Conservation (phyloP, 2,797 vertebrate genomes). For the Melanotaenia maccullochi region DNA sequence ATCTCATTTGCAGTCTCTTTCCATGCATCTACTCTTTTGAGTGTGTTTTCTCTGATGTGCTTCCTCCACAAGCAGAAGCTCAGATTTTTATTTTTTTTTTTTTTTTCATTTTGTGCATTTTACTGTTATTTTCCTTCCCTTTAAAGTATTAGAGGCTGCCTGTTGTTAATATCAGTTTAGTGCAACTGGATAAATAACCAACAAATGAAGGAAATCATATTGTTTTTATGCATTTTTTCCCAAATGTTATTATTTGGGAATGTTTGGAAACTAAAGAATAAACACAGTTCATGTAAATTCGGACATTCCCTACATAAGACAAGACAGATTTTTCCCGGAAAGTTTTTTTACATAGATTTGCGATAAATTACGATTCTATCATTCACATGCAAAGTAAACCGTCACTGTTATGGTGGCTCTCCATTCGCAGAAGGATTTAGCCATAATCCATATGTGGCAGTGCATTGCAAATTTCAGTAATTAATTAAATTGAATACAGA, state of each 20-base stretch:
- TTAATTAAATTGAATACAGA: slow-evolving; percentile 60
- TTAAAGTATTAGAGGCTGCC: slow-evolving; percentile 35
- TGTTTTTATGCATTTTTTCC: slow-evolving; percentile 21
- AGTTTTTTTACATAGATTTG: neutral
- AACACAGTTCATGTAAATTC: slow-evolving; percentile 20
- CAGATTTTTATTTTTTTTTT: slow-evolving; percentile 54
- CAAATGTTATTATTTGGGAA: slow-evolving; percentile 28
- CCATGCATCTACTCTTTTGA: slow-evolving; percentile 48
- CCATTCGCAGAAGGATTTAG: slow-evolving; percentile 4
- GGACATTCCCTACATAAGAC: slow-evolving; percentile 7
- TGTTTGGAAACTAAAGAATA: slow-evolving; percentile 5
- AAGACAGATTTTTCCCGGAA: neutral
- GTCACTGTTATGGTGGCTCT: neutral
- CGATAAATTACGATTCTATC: neutral
- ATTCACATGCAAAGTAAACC: slow-evolving; percentile 6
- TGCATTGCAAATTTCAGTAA: slow-evolving; percentile 40
- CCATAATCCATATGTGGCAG: slow-evolving; percentile 16
- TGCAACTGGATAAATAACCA: slow-evolving; percentile 34
- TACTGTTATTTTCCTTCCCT: slow-evolving; percentile 19
- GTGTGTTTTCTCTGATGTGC: slow-evolving; percentile 47
- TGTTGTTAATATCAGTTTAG: slow-evolving; percentile 57
- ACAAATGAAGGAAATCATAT: slow-evolving; percentile 18
- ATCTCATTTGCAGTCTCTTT: slow-evolving; percentile 69
- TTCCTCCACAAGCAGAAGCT: slow-evolving; percentile 32
- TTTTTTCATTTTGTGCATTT: slow-evolving; percentile 49